Evolutionary conservation across 2,888 invertebrate genomes (phyloP).

Genomic region (Diarsia mendica): DNA sequence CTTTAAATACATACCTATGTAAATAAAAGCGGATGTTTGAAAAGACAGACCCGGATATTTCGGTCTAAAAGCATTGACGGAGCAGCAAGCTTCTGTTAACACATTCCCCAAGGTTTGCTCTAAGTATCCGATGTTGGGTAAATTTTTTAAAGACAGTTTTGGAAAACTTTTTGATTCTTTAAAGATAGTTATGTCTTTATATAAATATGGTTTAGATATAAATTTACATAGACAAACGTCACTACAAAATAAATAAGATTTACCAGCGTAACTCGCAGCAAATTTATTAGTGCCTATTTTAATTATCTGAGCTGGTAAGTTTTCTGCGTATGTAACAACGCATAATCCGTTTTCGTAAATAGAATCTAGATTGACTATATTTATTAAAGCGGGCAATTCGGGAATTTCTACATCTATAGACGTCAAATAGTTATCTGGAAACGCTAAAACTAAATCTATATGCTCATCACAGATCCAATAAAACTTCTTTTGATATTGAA

Average conservation of each 20-base stretch:
- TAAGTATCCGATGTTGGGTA: slow-evolving; percentile 91
- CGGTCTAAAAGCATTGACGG: slow-evolving; percentile 88
- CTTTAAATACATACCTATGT: slow-evolving; percentile 91
- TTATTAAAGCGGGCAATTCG: slow-evolving; percentile 86
- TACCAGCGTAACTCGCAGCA: slow-evolving; percentile 86
- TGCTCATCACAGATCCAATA: slow-evolving; percentile 92
- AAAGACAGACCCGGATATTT: slow-evolving; percentile 91
- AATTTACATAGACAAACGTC: slow-evolving; percentile 88
- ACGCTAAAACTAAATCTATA: slow-evolving; percentile 81
- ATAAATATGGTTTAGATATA: slow-evolving; percentile 86
- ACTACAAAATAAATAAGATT: slow-evolving; percentile 90
- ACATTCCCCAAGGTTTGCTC: slow-evolving; percentile 90
- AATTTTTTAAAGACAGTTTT: slow-evolving; percentile 81
- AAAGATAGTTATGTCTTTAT: slow-evolving; percentile 85
- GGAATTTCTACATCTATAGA: slow-evolving; percentile 79
- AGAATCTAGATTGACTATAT: slow-evolving; percentile 78
- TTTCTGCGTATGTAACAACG: slow-evolving; percentile 91
- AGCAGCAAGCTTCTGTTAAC: slow-evolving; percentile 89
- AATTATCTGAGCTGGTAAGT: slow-evolving; percentile 85
- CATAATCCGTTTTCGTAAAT: slow-evolving; percentile 90
- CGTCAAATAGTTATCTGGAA: slow-evolving; percentile 82
- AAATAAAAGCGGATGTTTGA: slow-evolving; percentile 87
- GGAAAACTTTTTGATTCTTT: slow-evolving; percentile 79
- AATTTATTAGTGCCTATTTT: slow-evolving; percentile 83
- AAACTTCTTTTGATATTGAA: slow-evolving; percentile 88